Base-by-base conservation (phyloP, 2,888 invertebrate species). In the Neocrepidodera transversa region DNA sequence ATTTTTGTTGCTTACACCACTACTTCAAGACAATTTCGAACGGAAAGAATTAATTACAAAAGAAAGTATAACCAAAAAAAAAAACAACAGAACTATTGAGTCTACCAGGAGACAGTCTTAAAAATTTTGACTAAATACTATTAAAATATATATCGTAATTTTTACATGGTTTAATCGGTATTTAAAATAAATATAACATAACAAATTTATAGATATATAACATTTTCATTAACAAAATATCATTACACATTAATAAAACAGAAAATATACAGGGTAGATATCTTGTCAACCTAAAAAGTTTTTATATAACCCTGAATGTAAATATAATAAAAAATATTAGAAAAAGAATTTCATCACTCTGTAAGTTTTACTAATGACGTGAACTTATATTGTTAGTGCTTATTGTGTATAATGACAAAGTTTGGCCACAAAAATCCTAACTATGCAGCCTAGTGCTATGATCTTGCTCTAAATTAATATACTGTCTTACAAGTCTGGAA, bases 401-500 rank as follows among this genome's bases (percentile, higher is more conserved):
- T n/a, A n/a, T n/a, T n/a, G n/a, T n/a, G n/a, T n/a, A n/a, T n/a
- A n/a, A n/a, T n/a, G n/a, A n/a, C n/a, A n/a, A n/a, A 2, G 10
- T 10, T 28, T 28, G 28, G 28, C 28, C 28, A 10, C 28, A 32
- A 13, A 13, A 4, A 20, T 14, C 7, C 16, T 45, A 47, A 47
- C 20, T 47, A 17, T 28, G 23, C 14, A 45, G 48, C 48, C 75
- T 72, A 8, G 68, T 64, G 56, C 72, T 75, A 48, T 77, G 71
- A 50, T 85, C 81, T 76, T 91, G 89, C 73, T 92, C 91, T 82
- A 97, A 90, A 73, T 93, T 94, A 76, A 98, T 96, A 82, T 98
- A 98, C 80, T 98, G 97, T 23, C 96, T 86, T 74, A 98, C 96
- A 71, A 98, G 86, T 67, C 97, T 88, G 47, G 96, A 95, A 72